These are phyloP conservation scores for Lophura nycthemera DNA, from an alignment of 2,113 vertebrate species.

Conservation along the genomic window DNA sequence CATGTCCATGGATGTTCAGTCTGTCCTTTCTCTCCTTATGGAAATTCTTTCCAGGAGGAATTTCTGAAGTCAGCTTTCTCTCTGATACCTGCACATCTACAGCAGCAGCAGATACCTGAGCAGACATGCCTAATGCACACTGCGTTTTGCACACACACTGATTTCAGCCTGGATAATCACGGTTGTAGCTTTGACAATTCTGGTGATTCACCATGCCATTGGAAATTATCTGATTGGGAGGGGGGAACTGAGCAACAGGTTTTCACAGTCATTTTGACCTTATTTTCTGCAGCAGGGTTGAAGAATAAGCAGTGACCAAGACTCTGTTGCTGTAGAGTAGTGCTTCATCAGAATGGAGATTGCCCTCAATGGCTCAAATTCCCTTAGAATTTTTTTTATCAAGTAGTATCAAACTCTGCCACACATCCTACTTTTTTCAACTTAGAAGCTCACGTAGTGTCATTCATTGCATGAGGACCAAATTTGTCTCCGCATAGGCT, in stretches of 20 bases:
- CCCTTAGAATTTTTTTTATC: accelerated
- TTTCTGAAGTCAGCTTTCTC: not conserved
- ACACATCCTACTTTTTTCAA: not conserved
- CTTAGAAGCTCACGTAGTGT: not conserved
- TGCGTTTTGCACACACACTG: not conserved
- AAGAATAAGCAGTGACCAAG: not conserved
- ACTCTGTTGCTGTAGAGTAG: not conserved
- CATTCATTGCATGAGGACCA: accelerated
- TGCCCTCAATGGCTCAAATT: not conserved
- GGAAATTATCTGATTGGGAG: not conserved
- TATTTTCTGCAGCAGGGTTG: not conserved
- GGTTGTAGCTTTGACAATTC: accelerated
- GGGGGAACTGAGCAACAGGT: not conserved
- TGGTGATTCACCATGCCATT: accelerated
- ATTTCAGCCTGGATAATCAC: not conserved
- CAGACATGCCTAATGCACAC: accelerated
- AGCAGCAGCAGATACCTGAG: not conserved
- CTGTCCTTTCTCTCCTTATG: not conserved
- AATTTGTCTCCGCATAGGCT: not conserved
- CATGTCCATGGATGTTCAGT: not conserved
- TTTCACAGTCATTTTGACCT: not conserved
- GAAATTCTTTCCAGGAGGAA: not conserved
- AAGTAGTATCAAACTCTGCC: not conserved
- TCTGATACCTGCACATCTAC: not conserved
- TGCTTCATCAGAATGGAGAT: not conserved